Evolutionary conservation across 2,888 invertebrate genomes (phyloP).

Genomic region (Drosophila kambysellisi): DNA sequence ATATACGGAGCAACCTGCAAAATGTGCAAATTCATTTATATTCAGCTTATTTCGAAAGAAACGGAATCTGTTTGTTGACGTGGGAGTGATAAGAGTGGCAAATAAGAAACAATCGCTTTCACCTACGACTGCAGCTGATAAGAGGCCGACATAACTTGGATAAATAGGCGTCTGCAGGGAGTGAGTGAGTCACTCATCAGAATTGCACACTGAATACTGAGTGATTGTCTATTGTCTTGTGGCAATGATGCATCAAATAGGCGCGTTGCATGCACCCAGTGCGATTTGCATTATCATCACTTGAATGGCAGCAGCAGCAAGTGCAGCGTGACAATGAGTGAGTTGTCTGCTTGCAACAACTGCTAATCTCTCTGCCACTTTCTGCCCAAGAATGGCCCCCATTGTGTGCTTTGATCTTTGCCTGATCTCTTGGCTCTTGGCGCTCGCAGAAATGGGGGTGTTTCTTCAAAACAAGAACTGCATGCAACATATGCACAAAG

Average conservation of each 20-base stretch:
- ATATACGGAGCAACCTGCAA: constrained; percentile 2
- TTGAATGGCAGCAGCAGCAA: constrained; percentile 15
- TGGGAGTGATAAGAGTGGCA: background rate
- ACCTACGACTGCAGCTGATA: constrained; percentile 2
- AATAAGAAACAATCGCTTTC: constrained; percentile 2
- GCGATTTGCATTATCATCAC: constrained; percentile 65
- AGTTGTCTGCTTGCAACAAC: constrained; percentile 2
- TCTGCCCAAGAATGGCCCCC: constrained; percentile 66
- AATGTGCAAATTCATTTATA: constrained; percentile 54
- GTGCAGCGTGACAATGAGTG: constrained; percentile 24
- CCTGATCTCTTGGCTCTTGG: constrained; percentile 16
- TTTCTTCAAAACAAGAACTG: constrained; percentile 4
- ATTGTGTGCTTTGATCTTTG: constrained; percentile 59
- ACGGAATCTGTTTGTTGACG: constrained; percentile 6
- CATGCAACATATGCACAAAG: constrained; percentile 57
- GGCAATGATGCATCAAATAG: constrained; percentile 64
- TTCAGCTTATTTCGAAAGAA: constrained; percentile 49
- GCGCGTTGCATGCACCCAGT: constrained; percentile 46
- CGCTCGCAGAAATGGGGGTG: constrained; percentile 3
- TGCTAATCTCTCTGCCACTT: constrained; percentile 48
- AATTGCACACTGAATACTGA: constrained; percentile 12
- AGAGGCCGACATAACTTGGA: constrained; percentile 19
- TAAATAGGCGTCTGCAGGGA: constrained; percentile 18
- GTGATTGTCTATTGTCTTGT: constrained; percentile 55
- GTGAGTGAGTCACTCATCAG: constrained; percentile 46